Evolutionary conservation across 2,113 vertebrate genomes (phyloP).

Genomic region (Dasyornis broadbenti): DNA sequence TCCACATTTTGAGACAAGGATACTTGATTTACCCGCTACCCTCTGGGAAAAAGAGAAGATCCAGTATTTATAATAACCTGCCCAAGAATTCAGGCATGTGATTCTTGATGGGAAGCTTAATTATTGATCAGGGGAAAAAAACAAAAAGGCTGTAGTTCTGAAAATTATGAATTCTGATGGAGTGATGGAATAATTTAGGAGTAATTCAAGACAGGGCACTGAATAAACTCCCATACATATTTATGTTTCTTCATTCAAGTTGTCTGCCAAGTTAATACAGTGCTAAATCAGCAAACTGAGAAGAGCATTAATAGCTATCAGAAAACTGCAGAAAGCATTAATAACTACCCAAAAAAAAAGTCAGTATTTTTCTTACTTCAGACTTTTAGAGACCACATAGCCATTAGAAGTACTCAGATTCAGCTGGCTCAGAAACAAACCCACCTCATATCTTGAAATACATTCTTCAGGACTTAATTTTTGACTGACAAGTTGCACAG

Average conservation of each 20-base stretch:
- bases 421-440: background rate
- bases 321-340: too few species aligned
- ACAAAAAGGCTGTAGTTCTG: background rate
- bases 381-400: background rate
- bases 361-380: background rate
- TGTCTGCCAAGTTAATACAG: background rate
- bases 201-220: background rate
- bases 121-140: background rate
- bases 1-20: background rate
- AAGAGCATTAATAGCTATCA: background rate
- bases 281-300: background rate
- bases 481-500: slow-evolving; percentile 55
- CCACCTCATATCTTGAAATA: slow-evolving; percentile 69
- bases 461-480: slow-evolving; percentile 30
- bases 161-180: background rate
- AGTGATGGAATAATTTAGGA: background rate
- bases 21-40: background rate
- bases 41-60: background rate
- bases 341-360: background rate
- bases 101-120: background rate
- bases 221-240: background rate
- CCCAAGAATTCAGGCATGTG: background rate
- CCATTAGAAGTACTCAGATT: background rate
- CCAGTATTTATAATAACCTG: background rate
- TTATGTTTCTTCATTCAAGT: background rate